Conservation (phyloP, 1,140 invertebrate species). For the Leptinotarsa undecemlineata region DNA sequence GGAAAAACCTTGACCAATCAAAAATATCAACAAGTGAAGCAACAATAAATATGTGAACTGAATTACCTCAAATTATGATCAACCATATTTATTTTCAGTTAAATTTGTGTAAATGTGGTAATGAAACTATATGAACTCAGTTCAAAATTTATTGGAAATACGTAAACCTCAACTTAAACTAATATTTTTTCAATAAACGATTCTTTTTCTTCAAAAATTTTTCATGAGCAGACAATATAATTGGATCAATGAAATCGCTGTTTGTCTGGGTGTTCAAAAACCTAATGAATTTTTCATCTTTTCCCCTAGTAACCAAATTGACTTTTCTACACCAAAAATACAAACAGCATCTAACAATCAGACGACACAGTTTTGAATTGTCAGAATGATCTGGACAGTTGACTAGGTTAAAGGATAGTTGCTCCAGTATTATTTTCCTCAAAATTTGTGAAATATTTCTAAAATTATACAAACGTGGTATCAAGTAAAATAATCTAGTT, state of each 20-base stretch:
- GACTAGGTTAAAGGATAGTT: conserved; percentile 4
- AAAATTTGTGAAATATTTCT: conserved; percentile 10
- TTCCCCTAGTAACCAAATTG: conserved; percentile 1
- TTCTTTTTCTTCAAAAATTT: neutral
- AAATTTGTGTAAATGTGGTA: neutral
- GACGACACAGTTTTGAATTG: neutral
- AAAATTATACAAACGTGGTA: conserved; percentile 18
- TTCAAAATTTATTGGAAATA: neutral
- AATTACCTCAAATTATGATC: neutral
- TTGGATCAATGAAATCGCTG: neutral
- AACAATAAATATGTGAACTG: neutral
- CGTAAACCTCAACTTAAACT: neutral
- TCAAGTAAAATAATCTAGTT: conserved; percentile 18
- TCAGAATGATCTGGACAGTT: conserved; percentile 12
- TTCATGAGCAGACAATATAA: conserved; percentile 1
- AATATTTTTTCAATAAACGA: neutral
- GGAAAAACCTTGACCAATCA: neutral
- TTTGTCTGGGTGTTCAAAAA: neutral
- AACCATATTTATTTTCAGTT: neutral
- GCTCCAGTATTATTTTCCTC: neutral
- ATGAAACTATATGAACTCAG: conserved; percentile 1
- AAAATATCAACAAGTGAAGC: neutral
- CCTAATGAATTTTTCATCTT: conserved; percentile 15
- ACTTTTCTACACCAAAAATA: conserved; percentile 24
- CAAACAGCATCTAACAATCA: conserved; percentile 13